These are phyloP conservation scores for Caprella mutica DNA, from an alignment of 2,888 invertebrate species.

Conservation along the genomic window DNA sequence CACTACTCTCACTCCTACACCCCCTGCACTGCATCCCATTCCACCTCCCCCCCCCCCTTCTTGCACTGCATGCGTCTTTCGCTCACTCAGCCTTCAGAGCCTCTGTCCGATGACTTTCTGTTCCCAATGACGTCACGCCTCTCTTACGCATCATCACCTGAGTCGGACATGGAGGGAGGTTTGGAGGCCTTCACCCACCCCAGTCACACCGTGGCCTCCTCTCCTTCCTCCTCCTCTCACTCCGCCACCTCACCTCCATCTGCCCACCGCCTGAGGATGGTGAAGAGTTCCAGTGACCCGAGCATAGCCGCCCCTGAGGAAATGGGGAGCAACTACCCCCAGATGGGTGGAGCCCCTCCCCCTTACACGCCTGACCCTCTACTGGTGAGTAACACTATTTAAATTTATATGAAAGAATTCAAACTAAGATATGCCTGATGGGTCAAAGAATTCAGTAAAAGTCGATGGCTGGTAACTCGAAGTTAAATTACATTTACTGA, in stretches of 20 bases:
- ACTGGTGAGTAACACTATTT: no score
- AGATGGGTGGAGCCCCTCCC: conserved; percentile 16
- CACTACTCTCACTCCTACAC: neutral
- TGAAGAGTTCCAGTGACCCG: conserved; percentile 83
- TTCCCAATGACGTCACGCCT: conserved; percentile 94
- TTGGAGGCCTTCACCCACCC: conserved; percentile 53
- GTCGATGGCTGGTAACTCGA: no score
- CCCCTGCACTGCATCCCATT: neutral
- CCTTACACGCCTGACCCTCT: conserved; percentile 33
- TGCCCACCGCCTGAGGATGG: conserved; percentile 42
- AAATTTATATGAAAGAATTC: no score
- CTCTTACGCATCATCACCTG: conserved; percentile 90
- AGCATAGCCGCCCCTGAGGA: conserved; percentile 89
- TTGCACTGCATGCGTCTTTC: neutral
- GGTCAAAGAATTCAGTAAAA: no score
- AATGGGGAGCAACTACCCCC: conserved; percentile 36
- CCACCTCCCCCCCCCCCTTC: neutral
- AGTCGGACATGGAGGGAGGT: conserved; percentile 69
- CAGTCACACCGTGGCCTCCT: conserved; percentile 43
- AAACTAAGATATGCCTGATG: no score
- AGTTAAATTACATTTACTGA: no score
- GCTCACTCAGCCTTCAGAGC: conserved; percentile 72
- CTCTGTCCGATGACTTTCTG: conserved; percentile 94
- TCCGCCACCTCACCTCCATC: conserved; percentile 43
- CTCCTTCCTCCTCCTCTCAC: conserved; percentile 22